Evolutionary conservation across 2,113 vertebrate genomes (phyloP).

Genomic region (Himantopus leucocephalus): DNA sequence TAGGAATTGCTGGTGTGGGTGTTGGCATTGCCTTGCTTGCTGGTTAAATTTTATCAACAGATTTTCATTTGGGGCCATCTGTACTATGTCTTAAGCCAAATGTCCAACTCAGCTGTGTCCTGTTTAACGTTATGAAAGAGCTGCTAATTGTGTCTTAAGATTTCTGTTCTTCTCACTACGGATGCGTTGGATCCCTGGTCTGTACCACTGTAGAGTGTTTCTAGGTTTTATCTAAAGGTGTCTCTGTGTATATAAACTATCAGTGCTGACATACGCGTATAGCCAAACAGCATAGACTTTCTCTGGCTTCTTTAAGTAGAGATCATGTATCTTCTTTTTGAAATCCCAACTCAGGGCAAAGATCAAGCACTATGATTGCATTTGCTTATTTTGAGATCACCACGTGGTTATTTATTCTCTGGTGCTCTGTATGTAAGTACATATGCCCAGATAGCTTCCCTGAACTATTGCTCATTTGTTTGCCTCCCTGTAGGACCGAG

Average conservation of each 20-base stretch:
- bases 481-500: conserved; percentile 83
- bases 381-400: not conserved
- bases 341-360: not conserved
- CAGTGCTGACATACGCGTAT: not conserved
- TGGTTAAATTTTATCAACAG: not conserved
- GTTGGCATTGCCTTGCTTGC: not conserved
- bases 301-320: not conserved
- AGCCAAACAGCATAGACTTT: not conserved
- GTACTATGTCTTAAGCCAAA: not conserved
- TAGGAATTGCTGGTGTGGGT: not conserved
- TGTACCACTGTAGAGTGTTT: not conserved
- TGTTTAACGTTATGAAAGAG: not conserved
- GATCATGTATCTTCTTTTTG: not conserved
- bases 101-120: not conserved
- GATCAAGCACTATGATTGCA: not conserved
- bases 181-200: not conserved
- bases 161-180: not conserved
- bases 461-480: not conserved
- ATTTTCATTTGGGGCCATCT: not conserved
- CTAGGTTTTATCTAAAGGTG: not conserved
- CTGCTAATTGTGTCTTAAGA: not conserved
- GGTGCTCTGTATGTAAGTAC: not conserved
- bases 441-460: not conserved
- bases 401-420: not conserved
- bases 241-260: not conserved